phyloP scores from a whole-genome alignment of 2,888 invertebrate species.

The Onchidella celtica region DNA sequence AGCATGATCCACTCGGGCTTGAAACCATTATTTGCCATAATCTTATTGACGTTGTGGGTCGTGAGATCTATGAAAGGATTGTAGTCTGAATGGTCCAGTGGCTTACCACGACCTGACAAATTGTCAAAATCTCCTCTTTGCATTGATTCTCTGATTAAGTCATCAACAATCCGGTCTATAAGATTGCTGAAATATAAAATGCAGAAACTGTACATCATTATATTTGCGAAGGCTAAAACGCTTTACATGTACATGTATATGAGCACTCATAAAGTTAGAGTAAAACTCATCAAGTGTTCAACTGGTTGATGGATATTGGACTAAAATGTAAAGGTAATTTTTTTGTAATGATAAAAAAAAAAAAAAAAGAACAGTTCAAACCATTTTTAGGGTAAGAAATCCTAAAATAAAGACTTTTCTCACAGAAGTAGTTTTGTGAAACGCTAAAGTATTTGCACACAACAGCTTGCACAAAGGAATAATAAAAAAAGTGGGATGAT shows the following conservation, averaged over 20 bases:
- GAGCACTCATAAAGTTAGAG: not conserved
- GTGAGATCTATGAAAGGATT: conserved; percentile 94
- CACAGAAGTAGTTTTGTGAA: too few species aligned
- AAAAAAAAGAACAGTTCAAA: too few species aligned
- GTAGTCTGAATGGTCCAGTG: conserved; percentile 85
- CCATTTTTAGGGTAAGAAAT: too few species aligned
- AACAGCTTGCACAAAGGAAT: too few species aligned
- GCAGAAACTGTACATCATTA: too few species aligned
- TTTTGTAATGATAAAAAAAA: too few species aligned
- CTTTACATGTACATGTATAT: not conserved
- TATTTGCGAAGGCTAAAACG: too few species aligned
- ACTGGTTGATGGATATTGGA: too few species aligned
- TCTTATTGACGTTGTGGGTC: conserved; percentile 92
- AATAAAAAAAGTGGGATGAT: too few species aligned
- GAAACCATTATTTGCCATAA: conserved; percentile 92
- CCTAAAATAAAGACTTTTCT: too few species aligned
- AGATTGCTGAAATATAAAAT: conserved; percentile 84
- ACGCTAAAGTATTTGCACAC: too few species aligned
- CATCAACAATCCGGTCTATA: conserved; percentile 93
- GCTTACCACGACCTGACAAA: conserved; percentile 90
- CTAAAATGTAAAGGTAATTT: too few species aligned
- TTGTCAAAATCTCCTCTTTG: conserved; percentile 93
- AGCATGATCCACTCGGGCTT: conserved; percentile 94
- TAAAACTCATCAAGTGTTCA: not conserved
- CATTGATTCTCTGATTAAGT: conserved; percentile 94